Conservation (phyloP, 2,113 vertebrate species). For the Euleptes europaea region DNA sequence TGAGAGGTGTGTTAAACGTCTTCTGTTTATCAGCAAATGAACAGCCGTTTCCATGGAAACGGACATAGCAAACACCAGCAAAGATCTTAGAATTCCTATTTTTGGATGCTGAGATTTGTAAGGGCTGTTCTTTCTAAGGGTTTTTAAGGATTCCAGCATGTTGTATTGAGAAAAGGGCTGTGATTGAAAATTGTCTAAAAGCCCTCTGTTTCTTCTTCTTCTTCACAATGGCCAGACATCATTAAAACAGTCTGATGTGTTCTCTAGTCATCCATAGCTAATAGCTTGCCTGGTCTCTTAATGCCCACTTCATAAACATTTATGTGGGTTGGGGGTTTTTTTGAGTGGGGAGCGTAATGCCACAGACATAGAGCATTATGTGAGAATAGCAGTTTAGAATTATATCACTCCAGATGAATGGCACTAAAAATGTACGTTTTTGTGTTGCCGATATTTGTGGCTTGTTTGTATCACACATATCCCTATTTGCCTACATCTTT, state of each 20-base stretch:
- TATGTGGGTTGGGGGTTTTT: too few relatives aligned
- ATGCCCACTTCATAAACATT: not conserved
- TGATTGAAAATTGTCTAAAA: not conserved
- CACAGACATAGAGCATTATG: rapidly evolving
- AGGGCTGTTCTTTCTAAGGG: constrained; percentile 35
- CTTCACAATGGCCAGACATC: not conserved
- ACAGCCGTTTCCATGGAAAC: constrained; percentile 68
- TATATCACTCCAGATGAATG: not conserved
- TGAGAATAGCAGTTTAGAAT: not conserved
- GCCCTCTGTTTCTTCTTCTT: not conserved
- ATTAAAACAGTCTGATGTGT: not conserved
- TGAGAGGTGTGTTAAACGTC: constrained; percentile 32
- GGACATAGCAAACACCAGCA: constrained; percentile 40
- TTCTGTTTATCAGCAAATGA: constrained; percentile 38
- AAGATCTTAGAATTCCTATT: constrained; percentile 21
- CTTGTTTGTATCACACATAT: not conserved
- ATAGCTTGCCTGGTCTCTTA: not conserved
- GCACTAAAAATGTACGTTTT: not conserved
- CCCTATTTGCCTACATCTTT: constrained; percentile 38
- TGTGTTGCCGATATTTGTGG: not conserved
- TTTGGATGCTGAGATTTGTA: constrained; percentile 47
- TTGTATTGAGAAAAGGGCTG: not conserved
- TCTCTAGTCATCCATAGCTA: not conserved
- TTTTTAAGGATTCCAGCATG: not conserved
- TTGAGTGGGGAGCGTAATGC: not conserved